These are phyloP conservation scores for Umimayanthus kanabou DNA, from an alignment of 92 coral and sea anemone species.

Conservation along the genomic window DNA sequence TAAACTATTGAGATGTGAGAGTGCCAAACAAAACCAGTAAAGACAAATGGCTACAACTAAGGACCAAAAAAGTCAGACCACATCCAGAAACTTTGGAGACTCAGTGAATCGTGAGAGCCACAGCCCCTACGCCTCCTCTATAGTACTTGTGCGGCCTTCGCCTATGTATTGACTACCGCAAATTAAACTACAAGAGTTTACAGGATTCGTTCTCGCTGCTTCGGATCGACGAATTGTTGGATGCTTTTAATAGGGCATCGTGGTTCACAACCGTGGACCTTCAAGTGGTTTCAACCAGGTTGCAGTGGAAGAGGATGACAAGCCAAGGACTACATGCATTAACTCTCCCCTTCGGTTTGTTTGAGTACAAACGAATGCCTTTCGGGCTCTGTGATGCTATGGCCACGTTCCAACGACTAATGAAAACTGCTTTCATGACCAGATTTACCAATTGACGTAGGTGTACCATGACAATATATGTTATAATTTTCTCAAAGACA, in stretches of 20 bases:
- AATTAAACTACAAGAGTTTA: slow-evolving; percentile 16
- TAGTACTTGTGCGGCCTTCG: slow-evolving; percentile 36
- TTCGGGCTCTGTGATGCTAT: slow-evolving; percentile 28
- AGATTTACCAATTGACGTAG: slow-evolving; percentile 33
- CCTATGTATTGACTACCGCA: slow-evolving; percentile 39
- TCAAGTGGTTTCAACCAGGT: slow-evolving; percentile 37
- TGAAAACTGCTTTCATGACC: slow-evolving; percentile 37
- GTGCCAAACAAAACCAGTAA: slow-evolving; percentile 63
- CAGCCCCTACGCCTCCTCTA: slow-evolving; percentile 31
- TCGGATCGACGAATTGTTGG: slow-evolving; percentile 26
- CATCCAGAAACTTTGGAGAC: slow-evolving; percentile 29
- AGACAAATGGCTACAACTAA: slow-evolving; percentile 74
- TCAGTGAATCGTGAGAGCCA: slow-evolving; percentile 20
- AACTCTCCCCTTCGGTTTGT: slow-evolving; percentile 26
- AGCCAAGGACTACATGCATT: slow-evolving; percentile 30
- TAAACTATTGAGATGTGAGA: slow-evolving; percentile 50
- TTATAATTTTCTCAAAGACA: slow-evolving; percentile 22
- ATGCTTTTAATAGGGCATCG: slow-evolving; percentile 9
- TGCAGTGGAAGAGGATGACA: slow-evolving; percentile 29
- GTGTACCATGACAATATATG: slow-evolving; percentile 53
- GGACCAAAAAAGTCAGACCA: slow-evolving; percentile 46
- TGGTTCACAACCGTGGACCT: slow-evolving; percentile 40
- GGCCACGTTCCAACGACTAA: slow-evolving; percentile 19
- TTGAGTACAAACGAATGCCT: slow-evolving; percentile 36
- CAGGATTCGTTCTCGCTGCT: slow-evolving; percentile 33